A percentile compares a stretch with the other conserved stretches of the same genome.
Conservation (phyloP, 2,888 invertebrate genomes). For the Drosophila hamatofila region DNA sequence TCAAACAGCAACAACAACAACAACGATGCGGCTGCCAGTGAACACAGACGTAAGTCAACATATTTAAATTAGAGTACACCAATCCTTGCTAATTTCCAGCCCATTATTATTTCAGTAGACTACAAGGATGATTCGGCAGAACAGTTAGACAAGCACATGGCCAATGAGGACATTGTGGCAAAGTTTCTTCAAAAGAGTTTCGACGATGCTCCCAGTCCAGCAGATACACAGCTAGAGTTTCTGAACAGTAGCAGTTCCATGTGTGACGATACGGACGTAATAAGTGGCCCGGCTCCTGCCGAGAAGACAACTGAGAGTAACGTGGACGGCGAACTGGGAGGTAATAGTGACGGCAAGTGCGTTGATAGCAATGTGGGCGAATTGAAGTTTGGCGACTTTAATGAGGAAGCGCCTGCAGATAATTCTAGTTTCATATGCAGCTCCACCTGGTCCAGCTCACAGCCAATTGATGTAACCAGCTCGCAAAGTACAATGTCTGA, state of each 20-base stretch:
- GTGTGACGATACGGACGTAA: conserved; percentile 75
- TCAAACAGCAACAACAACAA: conserved; percentile 37
- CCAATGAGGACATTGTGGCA: conserved; percentile 74
- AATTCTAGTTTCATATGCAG: conserved; percentile 65
- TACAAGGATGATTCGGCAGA: conserved; percentile 11
- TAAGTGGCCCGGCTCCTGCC: conserved; percentile 2
- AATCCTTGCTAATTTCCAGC: not conserved
- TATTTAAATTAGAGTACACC: not conserved
- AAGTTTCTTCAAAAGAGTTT: conserved; percentile 61
- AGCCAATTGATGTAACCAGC: conserved; percentile 16
- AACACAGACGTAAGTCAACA: conserved; percentile 32
- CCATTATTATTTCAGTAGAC: conserved; percentile 28
- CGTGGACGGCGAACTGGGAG: not conserved
- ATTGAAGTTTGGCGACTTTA: conserved; percentile 76
- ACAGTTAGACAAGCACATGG: conserved; percentile 52
- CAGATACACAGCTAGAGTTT: conserved; percentile 75
- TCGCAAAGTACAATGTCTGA: conserved; percentile 10
- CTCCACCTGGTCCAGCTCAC: conserved; percentile 65
- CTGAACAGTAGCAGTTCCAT: conserved; percentile 81
- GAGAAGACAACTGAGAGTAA: conserved; percentile 8
- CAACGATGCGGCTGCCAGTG: conserved; percentile 20
- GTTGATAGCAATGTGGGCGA: conserved; percentile 47
- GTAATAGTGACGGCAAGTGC: conserved; percentile 8
- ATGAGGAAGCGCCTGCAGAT: conserved; percentile 45
- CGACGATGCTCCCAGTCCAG: conserved; percentile 29